Evolutionary conservation across 2,797 vertebrate species (phyloP).

Genomic region (Spizella passerina): DNA sequence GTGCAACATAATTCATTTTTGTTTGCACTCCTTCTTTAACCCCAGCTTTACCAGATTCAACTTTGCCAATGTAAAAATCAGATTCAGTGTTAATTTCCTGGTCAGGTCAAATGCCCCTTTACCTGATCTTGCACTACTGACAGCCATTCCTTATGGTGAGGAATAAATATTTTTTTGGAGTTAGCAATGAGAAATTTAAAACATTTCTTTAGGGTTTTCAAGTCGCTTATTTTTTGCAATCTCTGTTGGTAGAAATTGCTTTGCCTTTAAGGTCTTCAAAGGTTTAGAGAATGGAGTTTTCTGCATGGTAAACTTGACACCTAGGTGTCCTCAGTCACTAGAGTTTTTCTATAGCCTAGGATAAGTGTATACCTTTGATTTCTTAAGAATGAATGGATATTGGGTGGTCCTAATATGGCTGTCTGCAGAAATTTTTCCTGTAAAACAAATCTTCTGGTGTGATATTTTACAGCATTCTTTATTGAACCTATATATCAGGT

Average conservation of each 20-base stretch:
- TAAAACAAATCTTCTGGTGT: not conserved
- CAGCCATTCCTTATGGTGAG: not conserved
- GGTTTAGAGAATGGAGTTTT: not conserved
- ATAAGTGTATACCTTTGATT: not conserved
- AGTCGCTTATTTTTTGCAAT: not conserved
- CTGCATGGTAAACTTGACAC: not conserved
- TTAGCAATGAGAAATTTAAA: not conserved
- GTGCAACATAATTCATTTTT: not conserved
- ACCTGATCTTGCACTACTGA: not conserved
- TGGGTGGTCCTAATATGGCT: not conserved
- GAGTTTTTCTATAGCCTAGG: not conserved
- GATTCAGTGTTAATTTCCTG: not conserved
- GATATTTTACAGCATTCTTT: not conserved
- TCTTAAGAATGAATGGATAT: not conserved
- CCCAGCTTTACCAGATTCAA: not conserved
- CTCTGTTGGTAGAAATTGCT: not conserved
- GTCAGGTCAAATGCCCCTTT: no score
- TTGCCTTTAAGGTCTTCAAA: not conserved
- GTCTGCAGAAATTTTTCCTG: not conserved
- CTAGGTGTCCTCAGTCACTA: not conserved
- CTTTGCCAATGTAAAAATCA: not conserved
- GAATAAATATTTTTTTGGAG: not conserved
- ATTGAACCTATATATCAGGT: not conserved
- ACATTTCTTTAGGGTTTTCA: not conserved
- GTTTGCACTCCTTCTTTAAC: not conserved